Evolutionary conservation across 2,797 vertebrate genomes (phyloP), one percentile per base, ranked within the genome.

Genomic region (Alca torda): DNA sequence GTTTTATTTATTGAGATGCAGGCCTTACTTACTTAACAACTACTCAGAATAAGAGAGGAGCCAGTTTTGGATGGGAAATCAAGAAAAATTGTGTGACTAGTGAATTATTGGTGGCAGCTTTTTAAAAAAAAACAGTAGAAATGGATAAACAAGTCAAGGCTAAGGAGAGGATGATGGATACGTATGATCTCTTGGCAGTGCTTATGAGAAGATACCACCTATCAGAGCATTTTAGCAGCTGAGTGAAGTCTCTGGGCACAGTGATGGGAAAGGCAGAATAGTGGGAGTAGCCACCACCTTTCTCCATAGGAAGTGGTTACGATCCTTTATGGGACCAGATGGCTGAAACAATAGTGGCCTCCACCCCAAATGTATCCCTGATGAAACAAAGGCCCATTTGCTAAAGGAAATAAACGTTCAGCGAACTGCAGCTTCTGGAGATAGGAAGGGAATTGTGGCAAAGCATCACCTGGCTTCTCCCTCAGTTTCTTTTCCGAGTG

Each of bases 321-420:
- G 1, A 48, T 91, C 37, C 79, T 94, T 43, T 57, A 8, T 51
- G 76, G 79, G 59, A 94, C 59, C 89, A 93, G 89, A 18, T 90
- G 87, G 87, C 89, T 94, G 46, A 51, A 91, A 96, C 89, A 95
- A 88, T 94, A 95, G 95, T 11, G 63, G 73, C 76, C 78, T 95
- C 96, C 91, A 89, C 92, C 91, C 91, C 69, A 76, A 1, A 56
- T 4, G 1, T 76, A 76, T 86, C 79, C 53, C 73, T 61, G 85
- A 73, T 76, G 73, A 65, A 90, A 95, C 94, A 95, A 91, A 94
- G 80, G 50, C 69, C 79, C 63, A 48, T 94, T 88, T 93, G 94
- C 87, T 82, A 73, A 67, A 96, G 87, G 91, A 97, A 95, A 24
- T 3, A 97, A 95, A 21, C 2, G 0, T 69, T 95, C 67, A 31